Conservation (phyloP, 2,113 vertebrate genomes). For the Solea senegalensis region DNA sequence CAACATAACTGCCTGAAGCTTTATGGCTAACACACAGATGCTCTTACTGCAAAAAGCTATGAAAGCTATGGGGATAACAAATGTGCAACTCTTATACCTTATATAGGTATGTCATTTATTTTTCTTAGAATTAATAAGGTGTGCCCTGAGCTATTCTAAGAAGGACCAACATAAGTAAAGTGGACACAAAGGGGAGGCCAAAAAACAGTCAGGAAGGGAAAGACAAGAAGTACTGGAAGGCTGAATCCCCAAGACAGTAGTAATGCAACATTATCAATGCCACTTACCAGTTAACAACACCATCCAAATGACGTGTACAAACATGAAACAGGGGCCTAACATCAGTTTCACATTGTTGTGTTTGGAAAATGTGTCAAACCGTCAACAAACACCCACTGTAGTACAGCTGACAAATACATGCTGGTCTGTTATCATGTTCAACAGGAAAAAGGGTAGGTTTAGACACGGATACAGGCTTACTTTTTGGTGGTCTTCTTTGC, state of each 20-base stretch:
- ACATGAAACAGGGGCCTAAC: constrained; percentile 12
- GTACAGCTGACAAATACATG: not conserved
- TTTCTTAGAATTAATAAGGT: too few species aligned
- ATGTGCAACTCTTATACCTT: too few species aligned
- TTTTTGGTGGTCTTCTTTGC: constrained; percentile 95
- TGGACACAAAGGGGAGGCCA: too few species aligned
- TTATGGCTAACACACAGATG: not conserved
- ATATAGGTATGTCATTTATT: too few species aligned
- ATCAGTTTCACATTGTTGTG: not conserved
- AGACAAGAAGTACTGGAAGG: too few species aligned
- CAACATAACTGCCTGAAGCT: not conserved
- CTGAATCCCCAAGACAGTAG: too few species aligned
- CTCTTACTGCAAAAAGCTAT: not conserved
- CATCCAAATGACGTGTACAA: constrained; percentile 2
- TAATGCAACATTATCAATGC: too few species aligned
- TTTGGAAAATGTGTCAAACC: not conserved
- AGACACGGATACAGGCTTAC: constrained; percentile 74
- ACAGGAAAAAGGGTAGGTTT: not conserved
- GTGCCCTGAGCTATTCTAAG: too few species aligned
- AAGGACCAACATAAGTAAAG: too few species aligned
- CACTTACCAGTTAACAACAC: too few species aligned
- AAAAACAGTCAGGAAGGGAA: too few species aligned
- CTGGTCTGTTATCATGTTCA: not conserved
- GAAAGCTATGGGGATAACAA: not conserved
- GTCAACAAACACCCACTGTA: not conserved